phyloP scores from a whole-genome alignment of 1,140 invertebrate genomes.

The Marisa cornuarietis region DNA sequence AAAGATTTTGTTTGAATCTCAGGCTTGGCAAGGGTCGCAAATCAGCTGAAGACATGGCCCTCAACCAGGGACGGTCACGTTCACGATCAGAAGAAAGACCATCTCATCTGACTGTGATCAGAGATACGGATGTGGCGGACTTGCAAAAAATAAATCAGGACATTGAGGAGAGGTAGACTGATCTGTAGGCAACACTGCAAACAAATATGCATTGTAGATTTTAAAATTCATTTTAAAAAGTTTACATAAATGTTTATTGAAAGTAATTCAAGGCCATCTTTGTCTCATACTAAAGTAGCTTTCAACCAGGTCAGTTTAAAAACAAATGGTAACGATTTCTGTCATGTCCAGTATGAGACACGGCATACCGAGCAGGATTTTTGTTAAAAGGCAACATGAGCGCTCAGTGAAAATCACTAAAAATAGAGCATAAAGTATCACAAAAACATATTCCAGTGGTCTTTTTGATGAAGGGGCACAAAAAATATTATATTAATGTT shows the following conservation, averaged over 20 bases:
- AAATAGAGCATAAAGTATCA: no score
- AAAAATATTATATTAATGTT: no score
- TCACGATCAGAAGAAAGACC: conserved; percentile 26
- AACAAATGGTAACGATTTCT: no score
- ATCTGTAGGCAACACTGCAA: conserved; percentile 7
- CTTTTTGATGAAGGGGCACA: no score
- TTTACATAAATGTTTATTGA: not conserved
- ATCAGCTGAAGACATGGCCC: conserved; percentile 36
- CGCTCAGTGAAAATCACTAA: no score
- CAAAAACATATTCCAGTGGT: no score
- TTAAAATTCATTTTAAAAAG: not conserved
- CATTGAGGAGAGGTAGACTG: conserved; percentile 8
- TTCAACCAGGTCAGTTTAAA: no score
- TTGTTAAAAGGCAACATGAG: no score
- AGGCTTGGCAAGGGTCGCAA: conserved; percentile 48
- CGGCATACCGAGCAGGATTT: no score
- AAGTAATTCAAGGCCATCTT: not conserved
- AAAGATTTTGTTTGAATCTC: not conserved
- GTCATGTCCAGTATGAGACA: no score
- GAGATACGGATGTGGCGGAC: conserved; percentile 2
- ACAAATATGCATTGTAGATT: not conserved
- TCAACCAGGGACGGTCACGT: conserved; percentile 10
- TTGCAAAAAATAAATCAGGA: conserved; percentile 4
- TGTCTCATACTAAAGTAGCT: no score
- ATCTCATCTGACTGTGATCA: conserved; percentile 7